Evolutionary conservation across 2,888 invertebrate species (phyloP), one percentile per base, ranked within the genome.

Genomic region (Isoperla grammatica): DNA sequence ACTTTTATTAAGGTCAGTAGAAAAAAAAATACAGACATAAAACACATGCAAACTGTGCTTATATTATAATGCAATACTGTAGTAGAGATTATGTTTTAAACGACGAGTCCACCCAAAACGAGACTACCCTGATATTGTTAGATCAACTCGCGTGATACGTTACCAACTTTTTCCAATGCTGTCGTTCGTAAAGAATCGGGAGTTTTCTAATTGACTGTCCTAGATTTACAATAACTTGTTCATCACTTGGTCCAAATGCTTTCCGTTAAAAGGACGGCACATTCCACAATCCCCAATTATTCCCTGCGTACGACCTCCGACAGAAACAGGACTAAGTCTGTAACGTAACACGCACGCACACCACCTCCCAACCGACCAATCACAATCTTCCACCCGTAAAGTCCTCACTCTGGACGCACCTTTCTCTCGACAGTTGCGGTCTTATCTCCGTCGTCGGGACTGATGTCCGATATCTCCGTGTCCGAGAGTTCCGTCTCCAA

Each of bases 381-480:
- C 43, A 17, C 17, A 17, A 12, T 43, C 19, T 19, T 17, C 19
- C 43, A 17, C 15, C 43, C 9, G 5, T 17, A 15, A 15, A 43
- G 19, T 53, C 23, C 53, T 23, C n/a, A 20, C 22, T 22, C 20
- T 12, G 5, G 20, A 42, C 68, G 61, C 61, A 72, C 71, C 69
- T 87, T 87, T 59, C 87, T 75, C 71, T 88, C 87, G 13, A 87
- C 85, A 0, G 87, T 87, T 17, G 86, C 85, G 19, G 85, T 86
- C 72, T 86, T 86, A 63, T 86, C 86, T 20, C 83, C 83, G 67
- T 92, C 88, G 56, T 90, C 87, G 0, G 90, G 90, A 66, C 90
- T 90, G 59, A 87, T 77, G 75, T 92, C 91, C 1, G 90, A 90
- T 48, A 88, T 84, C 73, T 93, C 92, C 56, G 91, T 90, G 71